Evolutionary conservation across 2,888 invertebrate species (phyloP).

Genomic region (Andrena camellia): DNA sequence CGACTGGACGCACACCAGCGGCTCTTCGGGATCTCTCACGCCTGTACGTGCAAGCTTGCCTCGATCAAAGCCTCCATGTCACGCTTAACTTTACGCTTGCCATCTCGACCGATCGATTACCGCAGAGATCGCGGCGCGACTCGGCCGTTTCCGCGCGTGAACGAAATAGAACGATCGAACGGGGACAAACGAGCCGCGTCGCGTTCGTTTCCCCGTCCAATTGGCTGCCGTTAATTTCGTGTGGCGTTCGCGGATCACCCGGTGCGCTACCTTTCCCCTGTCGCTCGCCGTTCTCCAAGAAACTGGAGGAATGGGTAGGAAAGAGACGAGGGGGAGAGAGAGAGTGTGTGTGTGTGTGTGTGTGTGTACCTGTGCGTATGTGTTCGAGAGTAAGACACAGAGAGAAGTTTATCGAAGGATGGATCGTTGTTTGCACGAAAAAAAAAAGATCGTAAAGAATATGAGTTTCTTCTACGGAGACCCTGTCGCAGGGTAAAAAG

Average conservation of each 20-base stretch:
- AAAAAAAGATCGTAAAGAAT: conserved; percentile 56
- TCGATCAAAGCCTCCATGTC: conserved; percentile 55
- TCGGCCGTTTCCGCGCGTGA: conserved; percentile 6
- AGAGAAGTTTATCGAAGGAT: conserved; percentile 68
- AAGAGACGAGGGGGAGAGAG: background rate
- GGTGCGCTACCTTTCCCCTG: background rate
- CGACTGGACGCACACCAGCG: conserved; percentile 3
- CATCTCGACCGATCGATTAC: conserved; percentile 41
- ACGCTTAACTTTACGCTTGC: conserved; percentile 64
- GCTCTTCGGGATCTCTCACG: conserved; percentile 44
- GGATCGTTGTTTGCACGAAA: conserved; percentile 74
- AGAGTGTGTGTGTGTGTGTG: background rate
- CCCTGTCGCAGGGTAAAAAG: conserved; percentile 91
- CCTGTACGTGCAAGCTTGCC: conserved; percentile 67
- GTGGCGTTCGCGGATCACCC: background rate
- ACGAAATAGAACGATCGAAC: background rate
- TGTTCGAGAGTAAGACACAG: background rate
- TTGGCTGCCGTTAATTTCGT: background rate
- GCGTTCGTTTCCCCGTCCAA: background rate
- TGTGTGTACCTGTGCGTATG: background rate
- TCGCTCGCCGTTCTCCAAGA: background rate
- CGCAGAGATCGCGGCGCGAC: conserved; percentile 15
- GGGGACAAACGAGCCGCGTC: background rate
- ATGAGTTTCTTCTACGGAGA: conserved; percentile 81
- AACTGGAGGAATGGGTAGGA: background rate